Evolutionary conservation across 2,888 invertebrate species (phyloP).

Genomic region (Sinelater perroti): DNA sequence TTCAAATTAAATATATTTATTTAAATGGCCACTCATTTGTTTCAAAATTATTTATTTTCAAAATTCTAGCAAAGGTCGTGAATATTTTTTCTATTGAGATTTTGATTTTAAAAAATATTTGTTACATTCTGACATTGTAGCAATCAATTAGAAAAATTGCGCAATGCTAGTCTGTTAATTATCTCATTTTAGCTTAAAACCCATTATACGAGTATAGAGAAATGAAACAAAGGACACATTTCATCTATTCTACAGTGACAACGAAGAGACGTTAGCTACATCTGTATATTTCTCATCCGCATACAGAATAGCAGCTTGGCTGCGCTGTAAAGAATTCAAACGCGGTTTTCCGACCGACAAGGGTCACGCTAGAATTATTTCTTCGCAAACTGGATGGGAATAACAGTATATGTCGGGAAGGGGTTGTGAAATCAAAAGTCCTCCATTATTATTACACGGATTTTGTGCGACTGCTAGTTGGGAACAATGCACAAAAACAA

Average conservation of each 20-base stretch:
- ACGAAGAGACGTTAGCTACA: constrained; percentile 24
- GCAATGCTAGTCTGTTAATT: too few relatives aligned
- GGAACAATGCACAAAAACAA: constrained; percentile 11
- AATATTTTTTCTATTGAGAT: too few relatives aligned
- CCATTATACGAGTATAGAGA: constrained; percentile 10
- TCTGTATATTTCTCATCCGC: constrained; percentile 17
- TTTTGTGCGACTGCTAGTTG: constrained; percentile 5
- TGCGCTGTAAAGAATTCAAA: constrained; percentile 10
- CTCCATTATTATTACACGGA: constrained; percentile 10
- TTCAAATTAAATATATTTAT: too few relatives aligned
- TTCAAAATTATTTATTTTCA: too few relatives aligned
- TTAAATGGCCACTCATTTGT: too few relatives aligned
- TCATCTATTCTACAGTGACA: constrained; percentile 15
- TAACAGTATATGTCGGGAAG: constrained; percentile 17
- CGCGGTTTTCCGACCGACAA: constrained; percentile 18
- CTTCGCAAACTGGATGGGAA: constrained; percentile 12
- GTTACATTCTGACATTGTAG: too few relatives aligned
- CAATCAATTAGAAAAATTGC: too few relatives aligned
- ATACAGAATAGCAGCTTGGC: constrained; percentile 5
- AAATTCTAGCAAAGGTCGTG: too few relatives aligned
- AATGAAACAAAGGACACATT: constrained; percentile 14
- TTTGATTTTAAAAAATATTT: too few relatives aligned
- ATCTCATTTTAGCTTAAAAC: too few relatives aligned
- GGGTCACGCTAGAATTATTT: constrained; percentile 23
- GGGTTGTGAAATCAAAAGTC: constrained; percentile 5